A percentile compares a stretch with the other conserved stretches of the same genome.
phyloP scores from a whole-genome alignment of 2,113 vertebrate species.

The Phocoena phocoena region DNA sequence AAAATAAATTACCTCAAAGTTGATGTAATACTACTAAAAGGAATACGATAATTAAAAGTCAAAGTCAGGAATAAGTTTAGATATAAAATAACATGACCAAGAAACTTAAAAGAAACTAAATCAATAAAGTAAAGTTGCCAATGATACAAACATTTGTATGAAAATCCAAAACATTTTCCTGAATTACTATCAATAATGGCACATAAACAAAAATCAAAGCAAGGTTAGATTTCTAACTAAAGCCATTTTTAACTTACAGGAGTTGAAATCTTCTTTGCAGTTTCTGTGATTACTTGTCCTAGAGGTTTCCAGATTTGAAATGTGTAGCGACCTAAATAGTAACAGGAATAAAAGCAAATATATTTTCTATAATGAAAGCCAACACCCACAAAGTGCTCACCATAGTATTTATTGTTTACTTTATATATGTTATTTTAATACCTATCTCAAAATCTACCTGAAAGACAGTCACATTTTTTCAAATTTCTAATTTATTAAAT shows the following conservation, averaged over 20 bases:
- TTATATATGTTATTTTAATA: not conserved
- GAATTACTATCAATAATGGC: not conserved
- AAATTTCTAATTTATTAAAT: constrained; percentile 38
- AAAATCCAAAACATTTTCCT: not conserved
- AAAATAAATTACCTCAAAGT: not conserved
- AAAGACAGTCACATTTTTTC: not conserved
- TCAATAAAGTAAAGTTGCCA: not conserved
- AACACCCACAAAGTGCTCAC: not conserved
- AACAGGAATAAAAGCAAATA: constrained; percentile 50
- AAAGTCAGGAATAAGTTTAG: not conserved
- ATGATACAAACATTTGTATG: not conserved
- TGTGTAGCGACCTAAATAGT: constrained; percentile 89
- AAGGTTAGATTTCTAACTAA: not conserved
- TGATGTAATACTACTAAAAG: not conserved
- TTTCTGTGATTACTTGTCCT: constrained; percentile 89
- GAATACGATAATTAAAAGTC: not conserved
- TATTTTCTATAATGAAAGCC: constrained; percentile 22
- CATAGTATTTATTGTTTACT: not conserved
- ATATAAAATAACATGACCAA: not conserved
- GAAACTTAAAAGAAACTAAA: not conserved
- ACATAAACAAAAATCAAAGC: not conserved
- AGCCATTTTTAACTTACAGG: constrained; percentile 85
- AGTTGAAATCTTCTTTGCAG: constrained; percentile 89
- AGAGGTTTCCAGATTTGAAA: constrained; percentile 94
- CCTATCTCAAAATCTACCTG: not conserved